A percentile compares a stretch with the other conserved stretches of the same genome.
Conservation (phyloP, 2,797 vertebrate species). For the Onychomys arenicola region DNA sequence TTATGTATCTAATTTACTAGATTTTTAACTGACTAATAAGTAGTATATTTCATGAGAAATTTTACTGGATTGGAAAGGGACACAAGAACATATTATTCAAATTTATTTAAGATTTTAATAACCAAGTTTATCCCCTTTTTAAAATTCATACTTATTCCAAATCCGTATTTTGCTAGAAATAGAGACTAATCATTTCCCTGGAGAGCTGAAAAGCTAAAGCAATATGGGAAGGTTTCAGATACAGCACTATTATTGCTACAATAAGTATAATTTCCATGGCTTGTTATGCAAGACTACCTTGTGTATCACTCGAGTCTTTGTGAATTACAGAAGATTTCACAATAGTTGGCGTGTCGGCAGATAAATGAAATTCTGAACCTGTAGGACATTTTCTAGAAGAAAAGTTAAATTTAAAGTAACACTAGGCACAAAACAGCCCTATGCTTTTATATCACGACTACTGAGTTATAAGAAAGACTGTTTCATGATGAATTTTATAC, state of each 20-base stretch:
- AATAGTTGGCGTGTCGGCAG: constrained; percentile 73
- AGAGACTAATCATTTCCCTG: constrained; percentile 81
- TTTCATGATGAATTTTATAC: constrained; percentile 12
- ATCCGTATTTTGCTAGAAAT: constrained; percentile 84
- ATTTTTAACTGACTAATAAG: constrained; percentile 43
- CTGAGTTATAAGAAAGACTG: background rate
- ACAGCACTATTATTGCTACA: constrained; percentile 86
- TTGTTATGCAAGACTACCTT: constrained; percentile 82
- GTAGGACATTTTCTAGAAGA: constrained; percentile 64
- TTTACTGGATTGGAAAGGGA: constrained; percentile 43
- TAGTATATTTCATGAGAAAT: constrained; percentile 7
- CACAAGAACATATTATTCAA: constrained; percentile 21
- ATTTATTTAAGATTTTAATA: constrained; percentile 78
- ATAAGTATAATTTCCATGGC: constrained; percentile 84
- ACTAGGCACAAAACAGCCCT: constrained; percentile 21
- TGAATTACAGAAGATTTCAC: constrained; percentile 77
- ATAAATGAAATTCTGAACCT: constrained; percentile 74
- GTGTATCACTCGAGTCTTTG: constrained; percentile 80
- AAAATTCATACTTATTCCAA: constrained; percentile 83
- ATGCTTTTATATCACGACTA: background rate
- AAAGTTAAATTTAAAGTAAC: constrained; percentile 61
- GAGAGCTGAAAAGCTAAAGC: constrained; percentile 83
- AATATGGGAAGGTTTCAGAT: constrained; percentile 84
- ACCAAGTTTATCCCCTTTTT: constrained; percentile 84
- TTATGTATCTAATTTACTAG: constrained; percentile 39